A percentile compares a stretch with the other conserved stretches of the same genome.
These are phyloP conservation scores for Chrysolina oricalcia DNA, from an alignment of 2,888 invertebrate genomes.

Conservation along the genomic window DNA sequence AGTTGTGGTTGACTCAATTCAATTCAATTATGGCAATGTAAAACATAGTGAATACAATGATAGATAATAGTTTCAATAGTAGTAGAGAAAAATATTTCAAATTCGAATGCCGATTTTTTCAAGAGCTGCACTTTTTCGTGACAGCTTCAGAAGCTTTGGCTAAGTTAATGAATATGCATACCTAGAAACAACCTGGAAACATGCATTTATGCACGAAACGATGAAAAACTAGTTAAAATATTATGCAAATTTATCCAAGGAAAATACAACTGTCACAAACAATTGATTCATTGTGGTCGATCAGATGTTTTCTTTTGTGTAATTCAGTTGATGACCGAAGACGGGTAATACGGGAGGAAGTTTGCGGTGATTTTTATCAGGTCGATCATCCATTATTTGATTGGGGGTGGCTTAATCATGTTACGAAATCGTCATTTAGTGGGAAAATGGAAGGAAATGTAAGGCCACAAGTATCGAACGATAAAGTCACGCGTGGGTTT, in stretches of 20 bases:
- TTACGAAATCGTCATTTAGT: neutral
- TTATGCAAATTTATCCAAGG: neutral
- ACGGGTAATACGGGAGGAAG: neutral
- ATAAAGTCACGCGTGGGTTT: neutral
- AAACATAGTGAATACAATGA: too few relatives aligned
- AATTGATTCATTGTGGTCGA: neutral
- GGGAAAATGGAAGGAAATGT: slow-evolving; percentile 4
- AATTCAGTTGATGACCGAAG: neutral
- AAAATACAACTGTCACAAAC: slow-evolving; percentile 3
- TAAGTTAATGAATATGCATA: neutral
- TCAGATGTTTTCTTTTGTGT: slow-evolving; percentile 9
- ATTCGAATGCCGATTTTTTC: too few relatives aligned
- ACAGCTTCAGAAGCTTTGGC: too few relatives aligned
- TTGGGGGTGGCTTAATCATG: neutral
- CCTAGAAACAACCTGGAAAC: neutral
- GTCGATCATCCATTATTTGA: neutral
- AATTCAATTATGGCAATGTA: too few relatives aligned
- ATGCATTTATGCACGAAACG: neutral
- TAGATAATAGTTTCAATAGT: too few relatives aligned
- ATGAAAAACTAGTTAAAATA: neutral
- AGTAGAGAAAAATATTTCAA: too few relatives aligned
- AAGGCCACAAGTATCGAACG: slow-evolving; percentile 5
- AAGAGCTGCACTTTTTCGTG: too few relatives aligned
- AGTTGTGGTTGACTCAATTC: too few relatives aligned
- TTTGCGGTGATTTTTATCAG: slow-evolving; percentile 8